Evolutionary conservation across 2,797 vertebrate genomes (phyloP).

Genomic region (Sebastes minor): DNA sequence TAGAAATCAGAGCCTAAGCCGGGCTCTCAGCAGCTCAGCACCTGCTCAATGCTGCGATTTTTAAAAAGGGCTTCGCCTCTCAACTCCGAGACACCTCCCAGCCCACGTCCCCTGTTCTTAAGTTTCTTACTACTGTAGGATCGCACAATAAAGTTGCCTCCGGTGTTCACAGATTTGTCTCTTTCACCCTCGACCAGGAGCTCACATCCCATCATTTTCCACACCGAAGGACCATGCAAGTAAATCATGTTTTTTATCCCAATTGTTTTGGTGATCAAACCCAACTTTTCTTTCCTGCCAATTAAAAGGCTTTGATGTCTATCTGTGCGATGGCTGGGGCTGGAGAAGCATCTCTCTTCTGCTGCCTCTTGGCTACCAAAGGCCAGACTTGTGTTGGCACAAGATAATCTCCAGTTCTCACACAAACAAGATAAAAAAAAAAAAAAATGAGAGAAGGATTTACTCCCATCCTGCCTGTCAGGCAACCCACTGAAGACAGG

Average conservation of each 20-base stretch:
- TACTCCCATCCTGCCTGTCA: slow-evolving; percentile 71
- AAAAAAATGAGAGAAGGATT: slow-evolving; percentile 50
- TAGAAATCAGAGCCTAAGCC: slow-evolving; percentile 65
- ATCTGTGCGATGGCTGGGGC: slow-evolving; percentile 45
- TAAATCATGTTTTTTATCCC: slow-evolving; percentile 33
- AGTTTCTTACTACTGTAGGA: slow-evolving; percentile 14
- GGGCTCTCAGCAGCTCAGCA: slow-evolving; percentile 46
- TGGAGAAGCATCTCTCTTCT: slow-evolving; percentile 40
- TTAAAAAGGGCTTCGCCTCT: slow-evolving; percentile 62
- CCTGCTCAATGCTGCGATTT: slow-evolving; percentile 39
- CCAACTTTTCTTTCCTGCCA: slow-evolving; percentile 56
- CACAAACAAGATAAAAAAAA: slow-evolving; percentile 63
- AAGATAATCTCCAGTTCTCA: slow-evolving; percentile 70
- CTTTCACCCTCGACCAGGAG: slow-evolving; percentile 43
- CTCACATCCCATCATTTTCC: slow-evolving; percentile 47
- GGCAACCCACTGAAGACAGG: slow-evolving; percentile 59
- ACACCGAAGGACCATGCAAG: slow-evolving; percentile 23
- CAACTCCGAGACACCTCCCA: slow-evolving; percentile 25
- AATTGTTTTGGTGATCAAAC: slow-evolving; percentile 49
- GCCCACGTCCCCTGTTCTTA: slow-evolving; percentile 7
- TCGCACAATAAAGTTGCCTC: slow-evolving; percentile 44
- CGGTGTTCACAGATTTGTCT: slow-evolving; percentile 33
- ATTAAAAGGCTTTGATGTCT: slow-evolving; percentile 73
- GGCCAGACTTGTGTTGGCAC: slow-evolving; percentile 58
- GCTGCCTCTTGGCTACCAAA: slow-evolving; percentile 62